Evolutionary conservation across 2,797 vertebrate species (phyloP).

Genomic region (Diplodus puntazzo): DNA sequence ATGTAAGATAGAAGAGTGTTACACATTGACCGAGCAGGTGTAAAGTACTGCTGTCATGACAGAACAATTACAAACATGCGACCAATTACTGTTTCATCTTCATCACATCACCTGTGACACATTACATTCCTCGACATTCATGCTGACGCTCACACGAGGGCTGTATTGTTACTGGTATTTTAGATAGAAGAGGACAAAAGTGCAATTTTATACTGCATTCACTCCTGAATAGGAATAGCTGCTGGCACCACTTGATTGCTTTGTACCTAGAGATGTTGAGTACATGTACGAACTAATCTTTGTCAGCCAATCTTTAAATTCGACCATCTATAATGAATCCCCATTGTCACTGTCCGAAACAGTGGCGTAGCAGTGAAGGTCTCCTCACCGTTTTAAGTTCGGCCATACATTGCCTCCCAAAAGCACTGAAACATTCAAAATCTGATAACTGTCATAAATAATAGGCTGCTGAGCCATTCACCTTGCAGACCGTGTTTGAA

Average conservation of each 20-base stretch:
- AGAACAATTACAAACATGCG: not conserved
- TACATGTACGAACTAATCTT: not conserved
- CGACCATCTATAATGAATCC: not conserved
- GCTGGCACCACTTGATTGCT: not conserved
- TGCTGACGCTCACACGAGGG: not conserved
- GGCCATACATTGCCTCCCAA: not conserved
- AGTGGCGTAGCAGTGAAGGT: not conserved
- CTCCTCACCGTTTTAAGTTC: not conserved
- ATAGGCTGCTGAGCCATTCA: not conserved
- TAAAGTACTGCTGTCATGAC: slow-evolving; percentile 14
- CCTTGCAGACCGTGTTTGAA: not conserved
- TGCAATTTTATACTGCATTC: not conserved
- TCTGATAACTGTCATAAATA: no score
- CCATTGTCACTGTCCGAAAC: not conserved
- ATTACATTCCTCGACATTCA: slow-evolving; percentile 11
- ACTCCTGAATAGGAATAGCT: not conserved
- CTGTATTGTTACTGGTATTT: not conserved
- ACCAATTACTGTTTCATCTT: slow-evolving; percentile 13
- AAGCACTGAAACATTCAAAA: not conserved
- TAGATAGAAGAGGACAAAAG: not conserved
- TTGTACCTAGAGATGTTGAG: not conserved
- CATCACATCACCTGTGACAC: no score
- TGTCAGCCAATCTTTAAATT: not conserved
- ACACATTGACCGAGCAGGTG: not conserved
- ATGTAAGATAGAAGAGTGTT: not conserved